Evolutionary conservation across 2,888 invertebrate species (phyloP).

Genomic region (Sceliomorpha sp.): DNA sequence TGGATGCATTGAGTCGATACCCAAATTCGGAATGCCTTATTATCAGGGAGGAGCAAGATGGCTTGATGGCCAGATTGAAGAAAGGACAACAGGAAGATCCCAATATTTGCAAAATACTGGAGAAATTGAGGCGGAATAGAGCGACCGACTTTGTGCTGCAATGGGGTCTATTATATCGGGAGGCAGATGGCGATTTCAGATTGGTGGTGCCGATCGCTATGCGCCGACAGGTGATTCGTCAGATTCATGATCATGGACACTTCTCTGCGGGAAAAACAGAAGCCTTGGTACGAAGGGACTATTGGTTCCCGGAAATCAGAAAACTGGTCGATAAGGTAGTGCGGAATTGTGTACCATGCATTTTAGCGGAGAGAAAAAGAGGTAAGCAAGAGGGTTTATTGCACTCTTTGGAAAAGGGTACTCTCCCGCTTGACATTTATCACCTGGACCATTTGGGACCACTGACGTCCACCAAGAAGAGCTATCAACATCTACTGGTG

Average conservation of each 20-base stretch:
- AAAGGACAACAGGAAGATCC: not conserved
- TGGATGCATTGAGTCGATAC: slow-evolving; percentile 44
- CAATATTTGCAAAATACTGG: too few species aligned
- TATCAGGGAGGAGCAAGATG: not conserved
- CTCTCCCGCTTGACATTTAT: slow-evolving; percentile 62
- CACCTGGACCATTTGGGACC: slow-evolving; percentile 72
- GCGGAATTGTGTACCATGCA: slow-evolving; percentile 60
- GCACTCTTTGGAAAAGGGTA: slow-evolving; percentile 63
- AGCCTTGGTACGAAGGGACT: slow-evolving; percentile 27
- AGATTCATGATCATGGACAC: too few species aligned
- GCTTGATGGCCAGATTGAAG: slow-evolving; percentile 3
- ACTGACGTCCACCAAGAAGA: slow-evolving; percentile 64
- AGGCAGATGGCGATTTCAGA: not conserved
- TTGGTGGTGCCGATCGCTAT: not conserved
- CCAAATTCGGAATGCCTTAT: slow-evolving; percentile 8
- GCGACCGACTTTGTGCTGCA: too few species aligned
- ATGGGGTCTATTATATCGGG: too few species aligned
- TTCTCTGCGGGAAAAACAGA: slow-evolving; percentile 14
- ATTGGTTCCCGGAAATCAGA: slow-evolving; percentile 41
- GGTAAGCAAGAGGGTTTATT: slow-evolving; percentile 66
- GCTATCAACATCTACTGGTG: slow-evolving; percentile 66
- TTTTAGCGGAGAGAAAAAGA: slow-evolving; percentile 60
- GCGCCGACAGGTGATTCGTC: not conserved
- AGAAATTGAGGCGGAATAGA: too few species aligned
- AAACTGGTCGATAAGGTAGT: slow-evolving; percentile 44